Evolutionary conservation across 1,140 invertebrate genomes (phyloP).

Genomic region (Drosophila santomea): DNA sequence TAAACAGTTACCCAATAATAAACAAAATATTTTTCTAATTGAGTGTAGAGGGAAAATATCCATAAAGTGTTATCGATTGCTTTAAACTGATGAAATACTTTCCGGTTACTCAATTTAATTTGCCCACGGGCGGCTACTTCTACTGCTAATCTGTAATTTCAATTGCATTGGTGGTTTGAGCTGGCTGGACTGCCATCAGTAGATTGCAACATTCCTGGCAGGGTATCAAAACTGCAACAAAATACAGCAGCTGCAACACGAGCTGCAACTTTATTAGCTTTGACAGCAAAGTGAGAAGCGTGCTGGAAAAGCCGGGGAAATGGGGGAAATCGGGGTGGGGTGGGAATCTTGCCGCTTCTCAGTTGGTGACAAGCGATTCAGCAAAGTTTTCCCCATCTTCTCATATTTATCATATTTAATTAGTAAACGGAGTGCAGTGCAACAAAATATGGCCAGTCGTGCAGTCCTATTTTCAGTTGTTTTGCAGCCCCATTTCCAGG

Average conservation of each 20-base stretch:
- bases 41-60: too few species aligned
- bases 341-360: constrained; percentile 24
- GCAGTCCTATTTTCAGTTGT: constrained; percentile 8
- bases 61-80: too few species aligned
- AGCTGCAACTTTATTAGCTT: constrained; percentile 46
- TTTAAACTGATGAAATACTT: too few species aligned
- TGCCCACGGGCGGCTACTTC: too few species aligned
- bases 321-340: too few species aligned
- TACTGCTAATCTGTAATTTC: background rate
- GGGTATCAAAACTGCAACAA: constrained; percentile 43
- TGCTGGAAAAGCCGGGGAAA: background rate
- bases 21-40: too few species aligned
- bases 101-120: background rate
- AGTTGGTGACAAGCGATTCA: constrained; percentile 65
- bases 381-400: constrained; percentile 60
- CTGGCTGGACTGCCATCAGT: background rate
- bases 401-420: constrained; percentile 82
- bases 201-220: constrained; percentile 13
- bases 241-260: constrained; percentile 35
- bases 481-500: background rate
- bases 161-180: constrained; percentile 1
- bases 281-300: constrained; percentile 11
- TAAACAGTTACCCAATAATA: too few species aligned
- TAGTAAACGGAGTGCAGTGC: constrained; percentile 55
- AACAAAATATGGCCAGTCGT: constrained; percentile 49